These are phyloP conservation scores for Cinclus cinclus DNA, from an alignment of 2,113 vertebrate species.

Conservation along the genomic window DNA sequence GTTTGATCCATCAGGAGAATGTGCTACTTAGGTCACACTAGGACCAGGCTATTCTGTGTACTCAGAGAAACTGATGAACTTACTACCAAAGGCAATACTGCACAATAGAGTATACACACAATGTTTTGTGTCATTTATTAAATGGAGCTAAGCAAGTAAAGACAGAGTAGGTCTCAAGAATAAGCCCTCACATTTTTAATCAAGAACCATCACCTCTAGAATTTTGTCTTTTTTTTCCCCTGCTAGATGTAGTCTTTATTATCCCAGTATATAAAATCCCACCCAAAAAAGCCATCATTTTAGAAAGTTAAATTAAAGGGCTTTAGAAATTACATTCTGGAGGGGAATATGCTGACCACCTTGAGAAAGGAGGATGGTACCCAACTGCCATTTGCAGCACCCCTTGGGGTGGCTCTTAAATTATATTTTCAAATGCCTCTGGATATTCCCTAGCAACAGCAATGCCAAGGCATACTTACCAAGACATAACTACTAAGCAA, in stretches of 20 bases:
- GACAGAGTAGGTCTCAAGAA: not conserved
- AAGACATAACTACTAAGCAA: not conserved
- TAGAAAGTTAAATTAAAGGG: not conserved
- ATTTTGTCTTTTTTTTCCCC: not conserved
- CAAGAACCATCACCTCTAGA: not conserved
- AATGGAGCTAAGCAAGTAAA: not conserved
- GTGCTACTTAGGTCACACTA: not conserved
- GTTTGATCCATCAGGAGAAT: not conserved
- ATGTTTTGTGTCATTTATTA: not conserved
- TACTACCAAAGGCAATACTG: not conserved
- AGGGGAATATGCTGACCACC: not conserved
- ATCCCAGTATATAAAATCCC: not conserved
- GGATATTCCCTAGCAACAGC: not conserved
- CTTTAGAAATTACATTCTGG: not conserved
- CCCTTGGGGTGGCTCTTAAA: not conserved
- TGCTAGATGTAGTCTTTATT: not conserved
- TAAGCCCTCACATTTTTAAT: not conserved
- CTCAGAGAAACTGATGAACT: not conserved
- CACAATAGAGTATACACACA: not conserved
- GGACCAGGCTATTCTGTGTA: not conserved
- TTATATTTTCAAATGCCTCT: not conserved
- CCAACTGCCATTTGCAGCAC: not conserved
- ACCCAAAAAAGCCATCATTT: accelerated
- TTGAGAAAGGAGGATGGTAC: not conserved
- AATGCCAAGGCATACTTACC: not conserved